phyloP scores from a whole-genome alignment of 2,888 invertebrate genomes.

The Macrophya alboannulata region DNA sequence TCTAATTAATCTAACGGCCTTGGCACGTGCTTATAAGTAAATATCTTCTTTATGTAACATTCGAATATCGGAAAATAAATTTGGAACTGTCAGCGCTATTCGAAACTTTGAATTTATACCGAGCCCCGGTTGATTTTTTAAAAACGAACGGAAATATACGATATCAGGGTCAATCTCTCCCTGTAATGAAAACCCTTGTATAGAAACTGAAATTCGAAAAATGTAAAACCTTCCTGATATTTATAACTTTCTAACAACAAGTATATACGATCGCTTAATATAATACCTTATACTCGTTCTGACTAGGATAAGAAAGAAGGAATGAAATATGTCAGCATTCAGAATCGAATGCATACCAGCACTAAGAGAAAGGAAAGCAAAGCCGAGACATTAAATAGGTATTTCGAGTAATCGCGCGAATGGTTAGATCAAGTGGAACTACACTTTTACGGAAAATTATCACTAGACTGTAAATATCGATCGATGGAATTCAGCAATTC shows the following conservation, averaged over 20 bases:
- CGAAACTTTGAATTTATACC: background rate
- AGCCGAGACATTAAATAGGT: constrained; percentile 2
- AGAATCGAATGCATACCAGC: background rate
- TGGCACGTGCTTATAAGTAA: background rate
- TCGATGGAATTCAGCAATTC: background rate
- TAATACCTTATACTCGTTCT: background rate
- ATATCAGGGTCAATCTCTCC: constrained; percentile 23
- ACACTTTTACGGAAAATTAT: constrained; percentile 36
- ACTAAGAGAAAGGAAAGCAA: constrained; percentile 45
- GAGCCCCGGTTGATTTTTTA: background rate
- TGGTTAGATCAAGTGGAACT: constrained; percentile 28
- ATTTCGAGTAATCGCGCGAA: constrained; percentile 32
- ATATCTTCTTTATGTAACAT: background rate
- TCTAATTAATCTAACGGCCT: constrained; percentile 7
- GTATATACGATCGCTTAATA: constrained; percentile 26
- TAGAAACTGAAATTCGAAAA: constrained; percentile 43
- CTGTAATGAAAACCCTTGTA: background rate
- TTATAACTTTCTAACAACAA: constrained; percentile 37
- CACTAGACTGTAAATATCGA: background rate
- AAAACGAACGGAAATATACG: background rate
- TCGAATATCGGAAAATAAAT: background rate
- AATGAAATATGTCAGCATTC: constrained; percentile 9
- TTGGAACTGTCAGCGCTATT: background rate
- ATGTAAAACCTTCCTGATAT: constrained; percentile 7
- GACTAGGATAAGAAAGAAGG: background rate